Base-by-base conservation (phyloP, 2,113 vertebrate genomes). In the Dipodomys merriami region DNA sequence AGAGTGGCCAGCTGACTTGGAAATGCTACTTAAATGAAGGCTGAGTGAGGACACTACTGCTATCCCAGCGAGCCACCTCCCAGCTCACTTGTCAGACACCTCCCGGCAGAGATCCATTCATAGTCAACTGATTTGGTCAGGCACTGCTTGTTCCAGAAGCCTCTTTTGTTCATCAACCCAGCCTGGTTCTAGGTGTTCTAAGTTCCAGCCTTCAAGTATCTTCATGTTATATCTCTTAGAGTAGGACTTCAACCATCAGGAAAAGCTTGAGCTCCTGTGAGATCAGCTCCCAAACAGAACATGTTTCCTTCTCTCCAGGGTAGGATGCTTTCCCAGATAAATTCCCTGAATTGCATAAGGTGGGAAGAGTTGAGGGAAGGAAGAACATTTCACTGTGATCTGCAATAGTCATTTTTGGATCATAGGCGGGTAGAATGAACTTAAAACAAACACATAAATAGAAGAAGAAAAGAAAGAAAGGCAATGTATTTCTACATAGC, bases 141-240 rank as follows among this genome's bases (percentile, higher is more conserved):
- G 9, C 1, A 29, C 8, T 5, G 39, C 29, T 30, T 35, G 1
- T 18, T 60, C 49, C 29, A 73, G 44, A 86, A 82, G 6, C 0
- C 2, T 83, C 19, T 73, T 44, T 18, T 69, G n/a, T 44, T 71
- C 64, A 82, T 7, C 39, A 78, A 30, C 27, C 83, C 30, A 3
- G 13, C 25, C 57, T 27, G 23, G 2, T 20, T 9, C 8, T 1
- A 0, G 4, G 5, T 68, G 7, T 67, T 30, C 20, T 30, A 13
- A 65, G 4, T 62, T 44, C 22, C 22, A 22, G 1, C 10, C 18
- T 7, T 46, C 6, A 9, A 49, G 23, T 27, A 19, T 65, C 57
- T 57, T 57, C 30, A 19, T 57, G 9, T 25, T 92, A 84, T 27
- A 77, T 85, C 22, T 44, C 49, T 72, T 87, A 29, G 25, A 67